Evolutionary conservation across 1,140 invertebrate species (phyloP), one percentile per base, ranked within the genome.

Genomic region (Microplitis mediator): DNA sequence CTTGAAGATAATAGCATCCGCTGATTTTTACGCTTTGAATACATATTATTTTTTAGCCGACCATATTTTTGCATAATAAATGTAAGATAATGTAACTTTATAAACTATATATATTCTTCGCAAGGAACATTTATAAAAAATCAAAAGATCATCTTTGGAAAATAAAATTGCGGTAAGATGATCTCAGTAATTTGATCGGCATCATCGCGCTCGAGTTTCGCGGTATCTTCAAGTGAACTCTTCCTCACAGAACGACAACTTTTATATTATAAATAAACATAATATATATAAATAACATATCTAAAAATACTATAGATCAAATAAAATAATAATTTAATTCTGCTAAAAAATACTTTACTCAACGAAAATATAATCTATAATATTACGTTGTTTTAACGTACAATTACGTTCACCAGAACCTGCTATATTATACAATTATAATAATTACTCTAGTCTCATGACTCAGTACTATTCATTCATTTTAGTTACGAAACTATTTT

Each of bases 171-270:
- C 39, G 56, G 75, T 77, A 73, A 76, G 58, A 75, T 56, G 75
- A 78, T 75, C 58, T 54, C 16, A 61, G 77, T 77, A 78, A 78
- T 65, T 66, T 65, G 73, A 78, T 76, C 72, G 60, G 72, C 66
- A 71, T 75, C 69, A 71, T 69, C 52, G 14, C 56, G 60, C 56
- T 78, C 74, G 58, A 16, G 65, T 78, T 78, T 74, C 73, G 70
- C 70, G 70, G 73, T 68, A 50, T 58, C 58, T 45, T 73, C 39
- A 45, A 45, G 52, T 14, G 9, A n/a, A 54, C 16, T 16, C 14
- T 54, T 54, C 3, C 52, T 50, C 2, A 50, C 45, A 50, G 13
- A 8, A 16, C 3, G 52, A 54, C 13, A 54, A 54, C 52, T 54
- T 54, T n/a, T 9, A 11, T 45, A n/a, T n/a, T n/a, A 16, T 6